Percentiles rank a stretch among this genome's conserved stretches.
Conservation (phyloP, 2,113 vertebrate species). For the Redunca redunca region DNA sequence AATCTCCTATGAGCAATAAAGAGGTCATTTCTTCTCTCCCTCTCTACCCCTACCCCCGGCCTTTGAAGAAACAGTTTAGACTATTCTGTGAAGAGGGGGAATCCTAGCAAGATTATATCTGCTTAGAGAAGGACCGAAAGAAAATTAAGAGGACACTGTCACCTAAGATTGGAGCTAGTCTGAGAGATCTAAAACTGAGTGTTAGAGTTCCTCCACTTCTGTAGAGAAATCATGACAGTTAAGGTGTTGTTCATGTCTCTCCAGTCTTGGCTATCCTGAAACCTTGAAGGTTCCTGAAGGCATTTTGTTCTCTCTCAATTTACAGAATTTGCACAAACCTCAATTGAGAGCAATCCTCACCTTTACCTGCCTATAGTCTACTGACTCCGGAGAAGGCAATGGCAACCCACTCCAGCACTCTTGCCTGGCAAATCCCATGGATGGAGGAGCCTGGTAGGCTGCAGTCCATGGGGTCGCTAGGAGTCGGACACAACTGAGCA, state of each 20-base stretch:
- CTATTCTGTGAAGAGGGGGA: not conserved
- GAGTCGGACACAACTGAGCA: no score
- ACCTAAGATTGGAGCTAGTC: not conserved
- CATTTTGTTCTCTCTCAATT: not conserved
- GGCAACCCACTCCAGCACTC: no score
- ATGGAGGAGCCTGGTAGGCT: no score
- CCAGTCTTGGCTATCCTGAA: not conserved
- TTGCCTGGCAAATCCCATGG: no score
- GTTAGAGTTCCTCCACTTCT: not conserved
- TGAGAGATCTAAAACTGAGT: not conserved
- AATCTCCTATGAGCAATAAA: not conserved
- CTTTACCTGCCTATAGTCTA: not conserved
- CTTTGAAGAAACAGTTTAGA: not conserved
- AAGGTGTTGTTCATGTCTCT: not conserved
- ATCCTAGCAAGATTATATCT: not conserved
- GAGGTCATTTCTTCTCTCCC: not conserved
- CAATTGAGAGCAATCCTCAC: not conserved
- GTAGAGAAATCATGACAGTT: not conserved
- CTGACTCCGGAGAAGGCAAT: not conserved
- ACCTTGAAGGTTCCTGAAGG: not conserved
- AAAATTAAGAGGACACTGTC: not conserved
- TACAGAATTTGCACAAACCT: not conserved
- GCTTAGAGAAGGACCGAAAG: not conserved
- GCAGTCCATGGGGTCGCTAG: no score
- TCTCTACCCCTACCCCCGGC: not conserved